Evolutionary conservation across 2,888 invertebrate genomes (phyloP).

Genomic region (Caenorhabditis afra): DNA sequence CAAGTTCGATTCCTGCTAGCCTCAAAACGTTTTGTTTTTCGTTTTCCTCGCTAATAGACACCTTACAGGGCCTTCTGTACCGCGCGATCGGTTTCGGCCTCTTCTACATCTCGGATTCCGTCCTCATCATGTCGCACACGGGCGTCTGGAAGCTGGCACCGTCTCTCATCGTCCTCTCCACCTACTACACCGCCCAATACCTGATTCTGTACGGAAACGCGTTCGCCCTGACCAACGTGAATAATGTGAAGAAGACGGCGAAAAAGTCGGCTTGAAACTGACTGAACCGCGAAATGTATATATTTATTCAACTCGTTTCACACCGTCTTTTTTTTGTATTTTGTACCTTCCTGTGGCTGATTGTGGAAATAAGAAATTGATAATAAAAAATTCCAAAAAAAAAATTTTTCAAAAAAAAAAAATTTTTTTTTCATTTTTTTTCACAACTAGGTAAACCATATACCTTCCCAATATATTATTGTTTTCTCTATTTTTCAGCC

Average conservation of each 20-base stretch:
- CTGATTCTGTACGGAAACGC: constrained; percentile 61
- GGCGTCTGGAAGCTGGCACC: constrained; percentile 63
- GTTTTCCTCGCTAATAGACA: neutral
- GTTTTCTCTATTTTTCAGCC: too few relatives aligned
- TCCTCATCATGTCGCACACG: constrained; percentile 72
- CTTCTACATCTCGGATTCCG: constrained; percentile 74
- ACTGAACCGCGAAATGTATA: constrained; percentile 17
- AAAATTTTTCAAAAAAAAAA: too few relatives aligned
- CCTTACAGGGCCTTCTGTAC: constrained; percentile 44
- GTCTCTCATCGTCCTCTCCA: constrained; percentile 65
- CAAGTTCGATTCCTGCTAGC: too few relatives aligned
- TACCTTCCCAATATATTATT: too few relatives aligned
- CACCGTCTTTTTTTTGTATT: too few relatives aligned
- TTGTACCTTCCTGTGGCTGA: too few relatives aligned
- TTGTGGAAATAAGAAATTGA: too few relatives aligned
- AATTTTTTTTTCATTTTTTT: too few relatives aligned
- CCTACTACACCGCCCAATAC: constrained; percentile 75
- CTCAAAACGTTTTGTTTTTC: neutral
- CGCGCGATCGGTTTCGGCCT: constrained; percentile 58
- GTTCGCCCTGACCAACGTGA: constrained; percentile 4
- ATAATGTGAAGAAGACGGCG: constrained; percentile 23
- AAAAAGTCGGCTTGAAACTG: constrained; percentile 25
- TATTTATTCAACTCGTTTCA: constrained; percentile 6
- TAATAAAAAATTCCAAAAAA: too few relatives aligned
- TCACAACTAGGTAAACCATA: neutral